These are phyloP conservation scores for Heteromurus nitidus DNA, from an alignment of 2,888 invertebrate genomes.

Conservation along the genomic window DNA sequence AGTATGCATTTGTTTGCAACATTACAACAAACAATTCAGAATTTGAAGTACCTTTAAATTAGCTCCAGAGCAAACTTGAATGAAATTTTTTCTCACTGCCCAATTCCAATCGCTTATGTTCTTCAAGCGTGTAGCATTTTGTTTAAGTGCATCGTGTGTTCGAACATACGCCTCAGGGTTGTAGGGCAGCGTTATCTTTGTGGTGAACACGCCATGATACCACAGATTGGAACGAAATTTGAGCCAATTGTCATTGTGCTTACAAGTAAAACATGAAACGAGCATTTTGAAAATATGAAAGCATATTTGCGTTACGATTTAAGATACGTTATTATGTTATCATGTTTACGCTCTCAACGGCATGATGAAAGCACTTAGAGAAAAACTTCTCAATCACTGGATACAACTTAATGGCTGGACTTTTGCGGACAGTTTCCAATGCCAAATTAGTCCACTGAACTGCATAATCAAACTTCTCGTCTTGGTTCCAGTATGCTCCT, in stretches of 20 bases:
- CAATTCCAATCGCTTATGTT: slow-evolving; percentile 20
- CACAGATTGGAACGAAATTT: neutral
- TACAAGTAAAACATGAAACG: neutral
- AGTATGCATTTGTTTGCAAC: no score
- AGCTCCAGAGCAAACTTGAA: slow-evolving; percentile 46
- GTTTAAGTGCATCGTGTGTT: neutral
- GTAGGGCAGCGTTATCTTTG: neutral
- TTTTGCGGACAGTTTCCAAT: neutral
- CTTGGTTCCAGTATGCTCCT: neutral
- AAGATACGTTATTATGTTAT: neutral
- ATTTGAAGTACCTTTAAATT: slow-evolving; percentile 48
- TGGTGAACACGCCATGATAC: slow-evolving; percentile 4
- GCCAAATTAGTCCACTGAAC: slow-evolving; percentile 36
- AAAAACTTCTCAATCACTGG: neutral
- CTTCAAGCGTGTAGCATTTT: neutral
- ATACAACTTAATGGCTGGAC: neutral
- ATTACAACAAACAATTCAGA: neutral
- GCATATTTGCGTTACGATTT: neutral
- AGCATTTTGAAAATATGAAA: no score
- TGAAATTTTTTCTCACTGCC: slow-evolving; percentile 29
- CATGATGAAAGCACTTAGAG: neutral
- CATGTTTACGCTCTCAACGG: neutral
- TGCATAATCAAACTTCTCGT: neutral
- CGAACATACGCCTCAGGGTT: neutral
- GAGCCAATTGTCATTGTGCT: slow-evolving; percentile 5